Evolutionary conservation across 2,888 invertebrate species (phyloP).

Genomic region (Amblyjoppa fuscipennis): DNA sequence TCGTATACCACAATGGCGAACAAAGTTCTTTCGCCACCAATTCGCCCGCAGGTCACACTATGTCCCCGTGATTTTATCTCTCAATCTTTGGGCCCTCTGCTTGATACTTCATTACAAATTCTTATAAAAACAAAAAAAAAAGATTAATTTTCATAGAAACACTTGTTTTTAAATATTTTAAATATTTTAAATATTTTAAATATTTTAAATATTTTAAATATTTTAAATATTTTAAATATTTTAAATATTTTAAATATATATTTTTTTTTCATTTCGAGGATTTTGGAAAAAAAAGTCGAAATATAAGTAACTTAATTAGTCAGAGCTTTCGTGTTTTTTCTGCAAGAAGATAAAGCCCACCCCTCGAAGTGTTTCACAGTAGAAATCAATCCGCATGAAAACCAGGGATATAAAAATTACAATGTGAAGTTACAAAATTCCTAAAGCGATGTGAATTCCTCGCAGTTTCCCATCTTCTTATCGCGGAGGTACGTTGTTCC

Average conservation of each 20-base stretch:
- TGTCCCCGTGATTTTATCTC: background rate
- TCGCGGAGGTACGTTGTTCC: background rate
- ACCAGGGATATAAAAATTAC: background rate
- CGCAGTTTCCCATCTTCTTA: background rate
- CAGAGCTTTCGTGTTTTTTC: background rate
- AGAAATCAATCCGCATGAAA: background rate
- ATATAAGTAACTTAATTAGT: no score
- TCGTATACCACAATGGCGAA: background rate
- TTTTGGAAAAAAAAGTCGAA: no score
- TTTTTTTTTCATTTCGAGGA: no score
- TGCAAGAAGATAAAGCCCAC: no score
- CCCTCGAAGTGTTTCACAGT: no score
- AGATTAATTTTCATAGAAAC: no score
- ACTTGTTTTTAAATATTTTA: no score
- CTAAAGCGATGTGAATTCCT: background rate
- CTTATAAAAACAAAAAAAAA: no score
- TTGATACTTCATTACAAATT: background rate
- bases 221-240: no score
- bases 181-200: no score
- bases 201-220: no score
- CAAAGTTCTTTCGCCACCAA: background rate
- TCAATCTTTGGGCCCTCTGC: background rate
- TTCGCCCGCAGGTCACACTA: background rate
- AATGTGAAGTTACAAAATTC: conserved; percentile 2
- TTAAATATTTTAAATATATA: no score